Conservation (phyloP, 2,113 vertebrate genomes). For the Hippocampus mohnikei region DNA sequence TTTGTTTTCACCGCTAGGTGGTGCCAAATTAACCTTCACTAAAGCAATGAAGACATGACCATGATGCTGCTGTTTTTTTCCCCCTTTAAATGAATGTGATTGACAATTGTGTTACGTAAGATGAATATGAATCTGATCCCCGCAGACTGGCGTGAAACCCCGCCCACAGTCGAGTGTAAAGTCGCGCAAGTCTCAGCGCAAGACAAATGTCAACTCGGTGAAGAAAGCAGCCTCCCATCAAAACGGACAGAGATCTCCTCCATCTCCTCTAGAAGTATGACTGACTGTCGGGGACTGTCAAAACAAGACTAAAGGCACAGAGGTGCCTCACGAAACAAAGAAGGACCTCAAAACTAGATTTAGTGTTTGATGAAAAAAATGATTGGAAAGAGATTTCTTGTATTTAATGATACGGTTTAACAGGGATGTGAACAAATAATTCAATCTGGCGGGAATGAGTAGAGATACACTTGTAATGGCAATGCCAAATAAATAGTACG, state of each 20-base stretch:
- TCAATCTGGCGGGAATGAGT: neutral
- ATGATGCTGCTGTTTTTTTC: constrained; percentile 3
- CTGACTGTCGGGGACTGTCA: constrained; percentile 23
- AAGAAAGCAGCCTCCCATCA: constrained; percentile 38
- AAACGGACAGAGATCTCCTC: constrained; percentile 41
- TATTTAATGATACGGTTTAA: constrained; percentile 11
- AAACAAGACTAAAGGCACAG: constrained; percentile 13
- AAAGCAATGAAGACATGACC: constrained; percentile 6
- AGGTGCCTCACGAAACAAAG: constrained; percentile 2
- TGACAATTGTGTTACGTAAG: constrained; percentile 46
- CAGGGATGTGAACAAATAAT: constrained; percentile 27
- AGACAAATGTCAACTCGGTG: constrained; percentile 31
- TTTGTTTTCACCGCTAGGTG: constrained; percentile 69
- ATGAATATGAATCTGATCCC: constrained; percentile 45
- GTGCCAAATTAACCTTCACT: constrained; percentile 64
- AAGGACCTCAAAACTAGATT: constrained; percentile 1
- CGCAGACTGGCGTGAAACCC: constrained; percentile 59
- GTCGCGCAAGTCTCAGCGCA: constrained; percentile 35
- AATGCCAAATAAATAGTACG: constrained; percentile 21
- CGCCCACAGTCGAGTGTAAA: constrained; percentile 52
- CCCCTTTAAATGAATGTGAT: constrained; percentile 29
- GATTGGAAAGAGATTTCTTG: neutral
- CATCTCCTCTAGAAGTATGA: constrained; percentile 28
- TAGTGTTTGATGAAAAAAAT: neutral
- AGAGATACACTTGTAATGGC: constrained; percentile 6